These are phyloP conservation scores for Cassiopea xamachana DNA, from an alignment of 30 jellyfish, hydroid and myxozoan genomes.

Conservation along the genomic window DNA sequence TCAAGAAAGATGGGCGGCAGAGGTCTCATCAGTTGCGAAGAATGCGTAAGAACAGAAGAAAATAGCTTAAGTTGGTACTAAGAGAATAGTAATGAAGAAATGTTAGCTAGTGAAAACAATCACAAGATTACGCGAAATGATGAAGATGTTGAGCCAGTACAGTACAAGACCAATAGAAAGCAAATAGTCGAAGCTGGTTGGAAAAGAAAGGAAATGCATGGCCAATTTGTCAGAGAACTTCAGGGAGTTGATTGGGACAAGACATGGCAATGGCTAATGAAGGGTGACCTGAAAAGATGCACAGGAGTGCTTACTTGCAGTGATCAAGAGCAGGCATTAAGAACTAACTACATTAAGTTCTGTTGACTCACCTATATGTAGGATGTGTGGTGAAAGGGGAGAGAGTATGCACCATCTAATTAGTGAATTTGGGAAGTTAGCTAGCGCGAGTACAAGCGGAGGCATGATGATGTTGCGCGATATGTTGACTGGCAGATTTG, in stretches of 20 bases:
- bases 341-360: conserved; percentile 5
- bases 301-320: conserved; percentile 4
- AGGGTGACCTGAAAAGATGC: conserved; percentile 10
- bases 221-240: conserved; percentile 5
- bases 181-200: not conserved
- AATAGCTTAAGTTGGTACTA: conserved; percentile 4
- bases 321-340: conserved; percentile 32
- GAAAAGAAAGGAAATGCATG: not conserved
- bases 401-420: conserved; percentile 24
- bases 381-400: conserved; percentile 28
- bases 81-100: not conserved
- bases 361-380: not conserved
- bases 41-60: conserved; percentile 23
- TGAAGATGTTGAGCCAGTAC: not conserved
- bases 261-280: conserved; percentile 9
- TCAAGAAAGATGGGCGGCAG: conserved; percentile 16
- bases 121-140: not conserved
- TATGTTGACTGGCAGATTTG: not conserved
- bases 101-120: not conserved
- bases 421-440: conserved; percentile 4
- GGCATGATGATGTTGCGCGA: conserved; percentile 7
- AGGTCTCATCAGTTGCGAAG: conserved; percentile 28
- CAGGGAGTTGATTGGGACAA: conserved; percentile 7
- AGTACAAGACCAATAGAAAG: not conserved
- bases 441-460: conserved; percentile 9